phyloP scores from a whole-genome alignment of 2,797 vertebrate species.

The Borostomias antarcticus region DNA sequence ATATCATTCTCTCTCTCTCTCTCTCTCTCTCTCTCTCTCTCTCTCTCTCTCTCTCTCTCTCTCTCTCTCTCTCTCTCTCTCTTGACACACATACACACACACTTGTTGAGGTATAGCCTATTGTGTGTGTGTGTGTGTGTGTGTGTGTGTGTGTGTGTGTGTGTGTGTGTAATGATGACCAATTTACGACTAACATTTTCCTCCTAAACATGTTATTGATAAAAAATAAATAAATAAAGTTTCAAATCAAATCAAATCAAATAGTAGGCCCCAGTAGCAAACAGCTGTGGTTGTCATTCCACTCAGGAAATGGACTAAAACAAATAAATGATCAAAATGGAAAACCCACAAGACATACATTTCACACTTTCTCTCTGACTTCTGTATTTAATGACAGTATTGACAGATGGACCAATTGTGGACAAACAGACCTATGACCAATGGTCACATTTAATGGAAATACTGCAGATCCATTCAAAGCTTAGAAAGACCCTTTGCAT shows the following conservation, averaged over 20 bases:
- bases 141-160: too few relatives aligned
- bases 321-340: not conserved
- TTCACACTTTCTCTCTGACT: not conserved
- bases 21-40: not conserved
- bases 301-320: not conserved
- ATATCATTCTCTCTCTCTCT: not conserved
- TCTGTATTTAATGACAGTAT: conserved; percentile 6
- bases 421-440: not conserved
- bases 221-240: not conserved
- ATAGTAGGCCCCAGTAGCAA: not conserved
- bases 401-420: not conserved
- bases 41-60: too few relatives aligned
- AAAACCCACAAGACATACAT: not conserved
- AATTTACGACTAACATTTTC: not conserved
- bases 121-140: too few relatives aligned
- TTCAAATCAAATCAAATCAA: too few relatives aligned
- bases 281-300: not conserved
- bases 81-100: too few relatives aligned
- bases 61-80: too few relatives aligned
- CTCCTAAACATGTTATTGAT: not conserved
- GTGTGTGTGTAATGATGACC: not conserved
- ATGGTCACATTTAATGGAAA: not conserved
- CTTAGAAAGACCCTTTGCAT: not conserved
- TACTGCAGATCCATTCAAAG: not conserved
- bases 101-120: too few relatives aligned